phyloP scores from a whole-genome alignment of 1,140 invertebrate species.

The Thaumatotibia leucotreta region DNA sequence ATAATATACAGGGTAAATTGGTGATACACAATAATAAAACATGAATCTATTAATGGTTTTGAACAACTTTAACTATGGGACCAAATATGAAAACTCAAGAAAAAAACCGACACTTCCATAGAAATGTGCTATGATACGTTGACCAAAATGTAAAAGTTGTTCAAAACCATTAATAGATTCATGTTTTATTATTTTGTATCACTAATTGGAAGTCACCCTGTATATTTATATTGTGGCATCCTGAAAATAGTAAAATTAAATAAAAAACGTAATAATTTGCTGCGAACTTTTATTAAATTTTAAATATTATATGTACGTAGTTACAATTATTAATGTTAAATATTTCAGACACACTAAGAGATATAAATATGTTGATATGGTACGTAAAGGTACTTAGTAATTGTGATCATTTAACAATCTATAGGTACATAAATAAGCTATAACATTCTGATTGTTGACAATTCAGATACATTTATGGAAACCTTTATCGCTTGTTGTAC shows the following conservation, averaged over 20 bases:
- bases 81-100: too few relatives aligned
- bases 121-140: too few relatives aligned
- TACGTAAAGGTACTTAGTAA: slow-evolving; percentile 19
- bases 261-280: slow-evolving; percentile 17
- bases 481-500: neutral
- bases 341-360: slow-evolving; percentile 30
- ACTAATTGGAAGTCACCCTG: too few relatives aligned
- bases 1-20: too few relatives aligned
- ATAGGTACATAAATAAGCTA: slow-evolving; percentile 13
- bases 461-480: neutral
- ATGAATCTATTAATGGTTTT: too few relatives aligned
- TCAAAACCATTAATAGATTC: too few relatives aligned
- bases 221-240: too few relatives aligned
- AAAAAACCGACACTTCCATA: too few relatives aligned
- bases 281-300: slow-evolving; percentile 39
- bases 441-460: neutral
- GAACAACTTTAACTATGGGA: too few relatives aligned
- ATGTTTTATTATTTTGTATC: too few relatives aligned
- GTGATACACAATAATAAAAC: too few relatives aligned
- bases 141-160: too few relatives aligned
- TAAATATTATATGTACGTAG: slow-evolving; percentile 22
- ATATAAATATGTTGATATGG: slow-evolving; percentile 31
- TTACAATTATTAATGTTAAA: slow-evolving; percentile 31
- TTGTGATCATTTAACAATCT: slow-evolving; percentile 29
- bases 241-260: slow-evolving; percentile 14